These are phyloP conservation scores for Ophioderma brevispina DNA, from an alignment of 35 echinoderm and acorn worm species.

Conservation along the genomic window DNA sequence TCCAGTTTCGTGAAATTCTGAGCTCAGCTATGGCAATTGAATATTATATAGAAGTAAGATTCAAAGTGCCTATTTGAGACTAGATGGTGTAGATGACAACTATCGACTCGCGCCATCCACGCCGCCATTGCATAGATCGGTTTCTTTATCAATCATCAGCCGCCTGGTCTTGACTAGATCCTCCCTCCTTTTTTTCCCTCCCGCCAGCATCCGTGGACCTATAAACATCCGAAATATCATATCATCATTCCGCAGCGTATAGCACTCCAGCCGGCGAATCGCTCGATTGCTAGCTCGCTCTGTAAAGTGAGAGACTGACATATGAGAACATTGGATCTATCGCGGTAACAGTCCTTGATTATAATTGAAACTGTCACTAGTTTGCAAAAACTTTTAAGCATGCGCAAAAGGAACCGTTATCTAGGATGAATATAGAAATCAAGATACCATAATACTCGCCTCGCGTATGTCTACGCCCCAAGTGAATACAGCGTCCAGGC, in stretches of 20 bases:
- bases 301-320: background rate
- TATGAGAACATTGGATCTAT: background rate
- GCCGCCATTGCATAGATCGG: background rate
- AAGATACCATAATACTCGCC: conserved; percentile 52
- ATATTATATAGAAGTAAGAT: too few species aligned
- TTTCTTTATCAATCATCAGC: background rate
- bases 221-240: background rate
- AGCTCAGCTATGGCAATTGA: too few species aligned
- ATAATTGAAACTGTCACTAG: background rate
- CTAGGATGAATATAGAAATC: conserved; percentile 74
- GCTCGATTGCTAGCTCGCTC: background rate
- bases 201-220: background rate
- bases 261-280: background rate
- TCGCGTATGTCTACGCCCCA: conserved; percentile 30
- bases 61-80: too few species aligned
- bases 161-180: background rate
- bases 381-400: background rate
- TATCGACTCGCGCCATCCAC: background rate
- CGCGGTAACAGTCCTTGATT: background rate
- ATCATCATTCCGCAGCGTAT: background rate
- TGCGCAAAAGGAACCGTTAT: background rate
- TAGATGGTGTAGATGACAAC: too few species aligned
- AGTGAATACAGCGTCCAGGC: conserved; percentile 66
- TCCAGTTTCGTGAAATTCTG: too few species aligned
- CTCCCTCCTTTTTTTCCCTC: background rate